Evolutionary conservation across 1,140 invertebrate genomes (phyloP).

Genomic region (Drosophila hydei): DNA sequence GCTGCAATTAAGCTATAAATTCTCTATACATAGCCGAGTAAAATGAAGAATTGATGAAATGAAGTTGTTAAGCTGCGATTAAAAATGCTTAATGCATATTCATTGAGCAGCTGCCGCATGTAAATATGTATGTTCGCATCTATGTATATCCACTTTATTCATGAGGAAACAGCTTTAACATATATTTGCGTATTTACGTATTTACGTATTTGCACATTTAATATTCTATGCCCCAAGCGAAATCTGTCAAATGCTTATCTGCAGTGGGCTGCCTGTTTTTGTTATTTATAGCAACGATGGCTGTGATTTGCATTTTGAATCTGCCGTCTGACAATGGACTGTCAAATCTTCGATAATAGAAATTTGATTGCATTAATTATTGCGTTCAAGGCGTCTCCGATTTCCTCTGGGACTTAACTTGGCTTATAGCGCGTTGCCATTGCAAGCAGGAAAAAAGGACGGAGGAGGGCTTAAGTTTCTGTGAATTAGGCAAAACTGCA

Average conservation of each 20-base stretch:
- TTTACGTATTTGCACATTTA: conserved; percentile 1
- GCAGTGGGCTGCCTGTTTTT: conserved; percentile 42
- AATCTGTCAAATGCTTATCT: conserved; percentile 32
- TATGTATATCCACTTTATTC: background rate
- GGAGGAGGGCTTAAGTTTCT: background rate
- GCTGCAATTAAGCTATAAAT: no score
- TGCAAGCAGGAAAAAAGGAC: no score
- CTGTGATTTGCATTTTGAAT: conserved; percentile 63
- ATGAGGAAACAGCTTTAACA: conserved; percentile 8
- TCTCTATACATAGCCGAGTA: no score
- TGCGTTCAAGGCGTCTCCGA: conserved; percentile 7
- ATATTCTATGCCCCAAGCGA: conserved; percentile 10
- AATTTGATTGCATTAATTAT: conserved; percentile 41
- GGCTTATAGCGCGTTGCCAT: background rate
- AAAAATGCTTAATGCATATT: background rate
- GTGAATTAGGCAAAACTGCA: conserved; percentile 9
- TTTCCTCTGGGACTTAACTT: background rate
- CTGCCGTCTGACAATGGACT: conserved; percentile 53
- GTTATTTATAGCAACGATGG: conserved; percentile 43
- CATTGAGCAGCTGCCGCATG: background rate
- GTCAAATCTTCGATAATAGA: conserved; percentile 52
- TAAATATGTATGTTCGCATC: background rate
- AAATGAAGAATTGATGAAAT: no score
- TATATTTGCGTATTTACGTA: conserved; percentile 15
- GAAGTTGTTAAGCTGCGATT: background rate